Percentiles rank a stretch among this genome's conserved stretches.
These are phyloP conservation scores for Chloroceryle amazona DNA, from an alignment of 2,797 vertebrate genomes.

Conservation along the genomic window DNA sequence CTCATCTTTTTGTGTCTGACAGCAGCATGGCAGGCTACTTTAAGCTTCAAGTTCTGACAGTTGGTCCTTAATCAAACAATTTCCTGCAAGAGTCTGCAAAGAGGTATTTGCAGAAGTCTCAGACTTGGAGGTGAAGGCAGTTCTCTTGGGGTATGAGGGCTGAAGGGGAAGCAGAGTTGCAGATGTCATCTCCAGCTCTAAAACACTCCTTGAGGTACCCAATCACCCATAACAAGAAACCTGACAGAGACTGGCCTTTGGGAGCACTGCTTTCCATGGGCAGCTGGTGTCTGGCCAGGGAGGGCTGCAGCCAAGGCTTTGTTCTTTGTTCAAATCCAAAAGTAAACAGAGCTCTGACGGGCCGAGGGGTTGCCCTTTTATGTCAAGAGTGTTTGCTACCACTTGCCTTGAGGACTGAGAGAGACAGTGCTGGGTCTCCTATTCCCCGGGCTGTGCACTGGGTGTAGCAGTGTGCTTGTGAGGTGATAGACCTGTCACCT, in stretches of 20 bases:
- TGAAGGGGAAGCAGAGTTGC: neutral
- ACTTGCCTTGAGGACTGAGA: neutral
- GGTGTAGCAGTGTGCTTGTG: neutral
- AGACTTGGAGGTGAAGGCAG: accelerated
- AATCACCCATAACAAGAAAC: neutral
- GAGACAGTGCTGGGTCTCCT: accelerated
- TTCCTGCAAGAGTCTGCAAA: accelerated
- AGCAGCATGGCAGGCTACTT: accelerated
- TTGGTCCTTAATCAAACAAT: neutral
- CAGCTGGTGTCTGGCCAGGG: slow-evolving; percentile 8
- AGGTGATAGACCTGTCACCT: neutral
- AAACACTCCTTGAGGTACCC: neutral
- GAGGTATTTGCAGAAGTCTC: neutral
- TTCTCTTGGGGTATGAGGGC: neutral
- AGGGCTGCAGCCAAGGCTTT: slow-evolving; percentile 28
- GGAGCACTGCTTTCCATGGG: neutral
- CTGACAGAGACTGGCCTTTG: neutral
- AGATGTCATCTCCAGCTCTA: neutral
- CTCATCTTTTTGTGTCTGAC: neutral
- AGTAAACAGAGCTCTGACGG: neutral
- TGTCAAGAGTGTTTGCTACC: neutral
- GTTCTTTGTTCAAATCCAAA: slow-evolving; percentile 27
- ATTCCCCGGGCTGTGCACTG: accelerated
- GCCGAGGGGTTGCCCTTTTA: neutral
- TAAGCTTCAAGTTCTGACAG: neutral